These are phyloP conservation scores for Emydura subglobosa DNA, from an alignment of 2,113 vertebrate species.

Conservation along the genomic window DNA sequence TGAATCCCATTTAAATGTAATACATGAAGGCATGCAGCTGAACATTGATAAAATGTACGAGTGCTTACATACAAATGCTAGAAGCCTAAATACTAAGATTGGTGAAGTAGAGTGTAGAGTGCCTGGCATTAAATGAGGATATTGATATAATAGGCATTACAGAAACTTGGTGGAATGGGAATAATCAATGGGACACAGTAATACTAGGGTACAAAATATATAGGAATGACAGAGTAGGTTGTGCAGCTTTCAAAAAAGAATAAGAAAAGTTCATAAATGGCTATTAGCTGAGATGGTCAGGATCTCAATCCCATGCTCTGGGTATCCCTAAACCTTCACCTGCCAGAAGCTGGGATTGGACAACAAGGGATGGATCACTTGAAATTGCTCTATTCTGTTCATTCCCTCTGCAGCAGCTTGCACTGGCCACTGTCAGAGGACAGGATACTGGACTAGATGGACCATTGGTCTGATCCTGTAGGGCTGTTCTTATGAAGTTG, in stretches of 20 bases:
- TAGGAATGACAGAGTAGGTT: neutral
- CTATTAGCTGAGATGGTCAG: neutral
- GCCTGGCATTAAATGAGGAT: neutral
- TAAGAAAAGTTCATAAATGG: neutral
- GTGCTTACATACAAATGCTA: neutral
- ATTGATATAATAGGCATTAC: neutral
- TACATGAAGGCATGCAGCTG: neutral
- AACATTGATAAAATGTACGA: neutral
- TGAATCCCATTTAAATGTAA: neutral
- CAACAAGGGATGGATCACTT: neutral
- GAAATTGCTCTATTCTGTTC: neutral
- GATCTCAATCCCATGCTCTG: neutral
- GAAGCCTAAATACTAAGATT: neutral
- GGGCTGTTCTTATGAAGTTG: rapidly evolving
- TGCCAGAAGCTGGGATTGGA: neutral
- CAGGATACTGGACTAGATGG: neutral
- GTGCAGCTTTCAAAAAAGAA: neutral
- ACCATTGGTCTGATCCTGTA: neutral
- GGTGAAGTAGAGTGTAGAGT: neutral
- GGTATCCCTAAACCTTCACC: neutral
- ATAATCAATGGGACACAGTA: neutral
- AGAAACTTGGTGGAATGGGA: neutral
- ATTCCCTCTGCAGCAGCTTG: neutral
- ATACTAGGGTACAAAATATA: neutral
- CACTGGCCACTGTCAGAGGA: neutral